Percentiles rank a stretch among this genome's conserved stretches.
phyloP scores from a whole-genome alignment of 2,888 invertebrate genomes.

The Hedya salicella region DNA sequence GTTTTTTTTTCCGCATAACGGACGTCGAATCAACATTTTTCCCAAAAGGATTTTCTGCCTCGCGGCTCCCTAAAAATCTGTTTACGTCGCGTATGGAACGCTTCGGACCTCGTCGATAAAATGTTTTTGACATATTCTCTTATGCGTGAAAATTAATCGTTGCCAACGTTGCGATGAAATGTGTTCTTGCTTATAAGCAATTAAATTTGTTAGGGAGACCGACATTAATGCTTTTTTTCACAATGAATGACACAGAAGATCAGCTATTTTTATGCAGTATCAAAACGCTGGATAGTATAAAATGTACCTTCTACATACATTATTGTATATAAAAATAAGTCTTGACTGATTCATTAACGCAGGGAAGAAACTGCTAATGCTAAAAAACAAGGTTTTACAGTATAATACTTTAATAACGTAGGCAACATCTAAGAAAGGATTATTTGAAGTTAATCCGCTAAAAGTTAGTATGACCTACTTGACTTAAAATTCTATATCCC shows the following conservation, averaged over 20 bases:
- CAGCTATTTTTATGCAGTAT: too few species aligned
- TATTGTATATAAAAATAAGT: too few species aligned
- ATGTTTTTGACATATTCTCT: conserved; percentile 30
- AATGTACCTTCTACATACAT: too few species aligned
- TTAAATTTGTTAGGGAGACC: not conserved
- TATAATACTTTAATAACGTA: too few species aligned
- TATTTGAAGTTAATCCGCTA: too few species aligned
- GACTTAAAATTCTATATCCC: too few species aligned
- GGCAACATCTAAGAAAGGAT: too few species aligned
- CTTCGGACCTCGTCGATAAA: conserved; percentile 20
- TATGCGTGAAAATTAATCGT: conserved; percentile 32
- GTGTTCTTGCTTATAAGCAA: conserved; percentile 7
- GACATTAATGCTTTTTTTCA: not conserved
- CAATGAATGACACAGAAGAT: not conserved
- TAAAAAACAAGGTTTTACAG: too few species aligned
- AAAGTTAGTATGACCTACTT: too few species aligned
- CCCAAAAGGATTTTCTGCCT: not conserved
- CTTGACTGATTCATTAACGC: too few species aligned
- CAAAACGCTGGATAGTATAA: too few species aligned
- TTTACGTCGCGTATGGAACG: conserved; percentile 24
- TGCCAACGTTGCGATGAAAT: conserved; percentile 11
- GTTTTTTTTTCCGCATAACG: not conserved
- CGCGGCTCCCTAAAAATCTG: conserved; percentile 12
- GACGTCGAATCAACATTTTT: not conserved
- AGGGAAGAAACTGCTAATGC: too few species aligned